A percentile compares a stretch with the other conserved stretches of the same genome.
These are phyloP conservation scores for Alcis repandata DNA, from an alignment of 2,888 invertebrate species.

Conservation along the genomic window DNA sequence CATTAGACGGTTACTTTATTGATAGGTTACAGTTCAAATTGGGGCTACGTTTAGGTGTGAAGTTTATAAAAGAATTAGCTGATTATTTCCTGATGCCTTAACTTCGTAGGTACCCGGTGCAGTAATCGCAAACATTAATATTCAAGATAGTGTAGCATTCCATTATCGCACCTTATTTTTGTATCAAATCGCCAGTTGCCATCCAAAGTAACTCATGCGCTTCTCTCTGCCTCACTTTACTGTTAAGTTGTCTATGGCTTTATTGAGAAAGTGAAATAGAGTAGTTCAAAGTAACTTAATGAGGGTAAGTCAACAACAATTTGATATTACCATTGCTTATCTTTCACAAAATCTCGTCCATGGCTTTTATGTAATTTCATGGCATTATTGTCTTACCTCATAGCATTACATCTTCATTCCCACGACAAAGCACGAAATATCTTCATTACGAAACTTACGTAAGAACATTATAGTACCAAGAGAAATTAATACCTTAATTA, in stretches of 20 bases:
- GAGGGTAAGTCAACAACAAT: not conserved
- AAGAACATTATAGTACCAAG: slow-evolving; percentile 14
- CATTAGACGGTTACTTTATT: slow-evolving; percentile 5
- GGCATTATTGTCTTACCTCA: slow-evolving; percentile 4
- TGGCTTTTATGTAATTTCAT: not conserved
- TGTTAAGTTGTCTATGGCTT: too few relatives aligned
- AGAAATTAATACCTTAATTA: slow-evolving; percentile 32
- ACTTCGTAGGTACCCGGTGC: too few relatives aligned
- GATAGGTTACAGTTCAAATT: slow-evolving; percentile 4
- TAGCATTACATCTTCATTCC: slow-evolving; percentile 14
- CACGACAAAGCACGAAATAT: slow-evolving; percentile 28
- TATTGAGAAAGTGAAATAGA: too few relatives aligned
- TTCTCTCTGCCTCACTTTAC: not conserved
- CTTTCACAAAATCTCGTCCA: slow-evolving; percentile 1
- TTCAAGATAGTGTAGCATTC: too few relatives aligned
- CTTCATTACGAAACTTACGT: slow-evolving; percentile 31
- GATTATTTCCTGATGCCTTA: too few relatives aligned
- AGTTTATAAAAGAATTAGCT: not conserved
- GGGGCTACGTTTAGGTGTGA: slow-evolving; percentile 15
- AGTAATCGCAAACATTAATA: too few relatives aligned
- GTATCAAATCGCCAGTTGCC: too few relatives aligned
- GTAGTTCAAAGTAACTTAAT: not conserved
- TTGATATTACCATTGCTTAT: not conserved
- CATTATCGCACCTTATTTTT: too few relatives aligned
- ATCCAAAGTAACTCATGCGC: too few relatives aligned